Base-by-base conservation (phyloP, 2,888 invertebrate species). In the Parnassius apollo region DNA sequence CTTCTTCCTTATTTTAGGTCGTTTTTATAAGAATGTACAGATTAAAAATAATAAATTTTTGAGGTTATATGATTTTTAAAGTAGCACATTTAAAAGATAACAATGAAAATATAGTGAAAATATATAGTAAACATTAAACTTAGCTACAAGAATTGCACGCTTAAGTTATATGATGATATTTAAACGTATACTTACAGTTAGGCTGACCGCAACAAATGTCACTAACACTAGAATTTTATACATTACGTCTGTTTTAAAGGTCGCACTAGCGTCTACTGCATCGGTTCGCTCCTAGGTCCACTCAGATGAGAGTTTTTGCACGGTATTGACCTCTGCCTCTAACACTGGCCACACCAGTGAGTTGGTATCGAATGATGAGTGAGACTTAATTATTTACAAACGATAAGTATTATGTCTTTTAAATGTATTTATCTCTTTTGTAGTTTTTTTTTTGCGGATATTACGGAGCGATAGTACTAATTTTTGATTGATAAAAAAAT, bases 141-240 rank as follows among this genome's bases (percentile, higher is more conserved):
- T 18, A 1, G 18, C 1, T 18, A 18, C 35, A 3, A 35, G 35
- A 35, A 35, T 35, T 7, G 7, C 35, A 7, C 35, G 4, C 7
- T 35, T 35, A 35, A 35, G 35, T 4, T 35, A 7, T 35, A 35
- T 9, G 1, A 22, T 13, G 42, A 1, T 50, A 44, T 51, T 18
- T 18, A 18, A 52, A 42, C n/a, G 4, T 48, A 45, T 55, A 64
- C 64, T 64, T 60, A 64, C 64, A 25, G 52, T 18, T n/a, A 60
- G 44, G n/a, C 45, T 35, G 7, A 25, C n/a, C 9, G 25, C 52
- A 42, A 49, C 48, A 11, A 60, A 48, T 42, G 44, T 11, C 11
- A 60, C n/a, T 49, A 60, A 52, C 44, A 60, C 12, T 10, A 60
- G 13, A 13, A 60, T n/a, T 42, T 57, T 64, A 11, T 48, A n/a